Conservation (phyloP, 2,797 vertebrate genomes). For the Apodemus agrarius region DNA sequence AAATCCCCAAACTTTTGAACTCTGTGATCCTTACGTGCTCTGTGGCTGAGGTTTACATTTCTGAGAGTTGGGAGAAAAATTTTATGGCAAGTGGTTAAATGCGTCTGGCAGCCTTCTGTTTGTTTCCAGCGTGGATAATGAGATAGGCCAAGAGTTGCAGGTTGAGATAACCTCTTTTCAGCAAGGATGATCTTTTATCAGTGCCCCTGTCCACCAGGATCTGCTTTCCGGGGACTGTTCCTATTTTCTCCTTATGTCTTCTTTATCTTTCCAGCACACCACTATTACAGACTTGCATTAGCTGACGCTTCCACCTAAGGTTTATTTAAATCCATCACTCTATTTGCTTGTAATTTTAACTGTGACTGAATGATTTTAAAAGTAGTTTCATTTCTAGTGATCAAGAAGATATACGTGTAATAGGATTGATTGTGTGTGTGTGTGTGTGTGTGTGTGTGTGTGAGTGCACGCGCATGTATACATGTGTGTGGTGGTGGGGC, state of each 20-base stretch:
- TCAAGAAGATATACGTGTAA: background rate
- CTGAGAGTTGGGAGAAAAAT: slow-evolving; percentile 44
- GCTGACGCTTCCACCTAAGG: background rate
- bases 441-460: background rate
- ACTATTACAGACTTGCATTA: background rate
- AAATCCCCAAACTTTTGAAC: slow-evolving; percentile 31
- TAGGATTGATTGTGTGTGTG: background rate
- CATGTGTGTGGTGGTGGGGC: background rate
- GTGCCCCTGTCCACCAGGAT: background rate
- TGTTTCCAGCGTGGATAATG: background rate
- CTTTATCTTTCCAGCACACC: slow-evolving; percentile 30
- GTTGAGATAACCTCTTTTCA: background rate
- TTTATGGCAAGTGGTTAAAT: background rate
- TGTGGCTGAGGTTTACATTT: slow-evolving; percentile 4
- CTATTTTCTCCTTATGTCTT: slow-evolving; percentile 36
- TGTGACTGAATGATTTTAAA: background rate
- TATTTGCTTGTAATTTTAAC: slow-evolving; percentile 50
- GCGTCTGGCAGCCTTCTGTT: background rate
- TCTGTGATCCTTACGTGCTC: slow-evolving; percentile 29
- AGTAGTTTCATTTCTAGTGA: slow-evolving; percentile 43
- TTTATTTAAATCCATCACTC: background rate
- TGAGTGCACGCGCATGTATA: background rate
- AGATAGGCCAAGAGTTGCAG: background rate
- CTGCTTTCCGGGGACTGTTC: slow-evolving; percentile 1
- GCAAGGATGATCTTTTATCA: slow-evolving; percentile 2